Evolutionary conservation across 2,113 vertebrate genomes (phyloP).

Genomic region (Mesoclemmys tuberculata): DNA sequence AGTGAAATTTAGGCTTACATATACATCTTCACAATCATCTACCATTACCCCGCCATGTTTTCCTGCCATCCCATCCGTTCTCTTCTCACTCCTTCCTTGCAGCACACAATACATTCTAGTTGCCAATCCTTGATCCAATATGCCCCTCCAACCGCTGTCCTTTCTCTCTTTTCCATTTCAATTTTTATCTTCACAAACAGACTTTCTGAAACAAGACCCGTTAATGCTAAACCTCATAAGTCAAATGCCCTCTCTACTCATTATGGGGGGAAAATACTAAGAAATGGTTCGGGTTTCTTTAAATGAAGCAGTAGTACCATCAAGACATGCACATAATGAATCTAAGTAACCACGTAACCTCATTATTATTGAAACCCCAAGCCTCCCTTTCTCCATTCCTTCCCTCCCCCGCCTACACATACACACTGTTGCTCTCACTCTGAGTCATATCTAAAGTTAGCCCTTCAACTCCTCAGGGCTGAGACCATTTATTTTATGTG

Average conservation of each 20-base stretch:
- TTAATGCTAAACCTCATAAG: not conserved
- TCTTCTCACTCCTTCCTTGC: not conserved
- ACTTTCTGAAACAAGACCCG: slow-evolving; percentile 11
- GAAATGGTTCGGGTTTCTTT: fast-evolving
- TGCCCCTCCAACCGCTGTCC: not conserved
- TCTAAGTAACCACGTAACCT: not conserved
- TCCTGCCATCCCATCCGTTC: not conserved
- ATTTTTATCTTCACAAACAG: not conserved
- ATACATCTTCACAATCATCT: not conserved
- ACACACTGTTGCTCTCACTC: not conserved
- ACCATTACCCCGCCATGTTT: not conserved
- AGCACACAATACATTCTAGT: not conserved
- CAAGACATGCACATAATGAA: not conserved
- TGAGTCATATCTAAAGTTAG: not conserved
- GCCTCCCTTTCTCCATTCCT: not conserved
- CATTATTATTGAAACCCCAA: slow-evolving; percentile 26
- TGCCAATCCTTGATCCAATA: not conserved
- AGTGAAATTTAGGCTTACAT: not conserved
- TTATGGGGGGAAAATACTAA: not conserved
- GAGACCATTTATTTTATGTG: not conserved
- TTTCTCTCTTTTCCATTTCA: not conserved
- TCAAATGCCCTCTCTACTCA: not conserved
- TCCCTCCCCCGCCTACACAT: not conserved
- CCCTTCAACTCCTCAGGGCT: not conserved
- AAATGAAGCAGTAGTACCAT: slow-evolving; percentile 1